Evolutionary conservation across 2,797 vertebrate species (phyloP).

Genomic region (Setipinna tenuifilis): DNA sequence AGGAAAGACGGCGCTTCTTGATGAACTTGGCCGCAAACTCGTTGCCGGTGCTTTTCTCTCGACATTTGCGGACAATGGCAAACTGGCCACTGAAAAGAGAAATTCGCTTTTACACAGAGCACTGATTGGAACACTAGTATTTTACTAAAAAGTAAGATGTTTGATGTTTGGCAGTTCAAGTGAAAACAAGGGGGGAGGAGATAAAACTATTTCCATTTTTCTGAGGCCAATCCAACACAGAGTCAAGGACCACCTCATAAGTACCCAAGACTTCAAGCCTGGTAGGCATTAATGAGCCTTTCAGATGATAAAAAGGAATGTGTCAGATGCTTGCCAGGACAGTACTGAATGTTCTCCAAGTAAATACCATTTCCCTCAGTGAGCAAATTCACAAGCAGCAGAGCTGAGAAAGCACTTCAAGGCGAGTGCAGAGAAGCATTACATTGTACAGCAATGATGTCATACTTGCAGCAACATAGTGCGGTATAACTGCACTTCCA

Average conservation of each 20-base stretch:
- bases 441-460: conserved; percentile 70
- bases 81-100: conserved; percentile 85
- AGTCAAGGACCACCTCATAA: background rate
- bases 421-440: conserved; percentile 40
- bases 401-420: background rate
- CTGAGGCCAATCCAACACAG: background rate
- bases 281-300: background rate
- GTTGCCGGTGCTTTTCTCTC: conserved; percentile 79
- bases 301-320: background rate
- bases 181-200: background rate
- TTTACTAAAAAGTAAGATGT: background rate
- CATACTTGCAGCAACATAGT: conserved; percentile 69
- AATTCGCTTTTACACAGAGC: background rate
- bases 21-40: conserved; percentile 98
- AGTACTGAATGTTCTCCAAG: background rate
- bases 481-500: conserved; percentile 60
- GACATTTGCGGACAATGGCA: conserved; percentile 93
- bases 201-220: background rate
- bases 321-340: background rate
- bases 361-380: conserved; percentile 14
- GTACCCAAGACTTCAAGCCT: no score
- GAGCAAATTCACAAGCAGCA: conserved; percentile 15
- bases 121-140: background rate
- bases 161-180: accelerated
- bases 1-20: conserved; percentile 94